These are phyloP conservation scores for Drosophila algonquin DNA, from an alignment of 2,888 invertebrate species.

Conservation along the genomic window DNA sequence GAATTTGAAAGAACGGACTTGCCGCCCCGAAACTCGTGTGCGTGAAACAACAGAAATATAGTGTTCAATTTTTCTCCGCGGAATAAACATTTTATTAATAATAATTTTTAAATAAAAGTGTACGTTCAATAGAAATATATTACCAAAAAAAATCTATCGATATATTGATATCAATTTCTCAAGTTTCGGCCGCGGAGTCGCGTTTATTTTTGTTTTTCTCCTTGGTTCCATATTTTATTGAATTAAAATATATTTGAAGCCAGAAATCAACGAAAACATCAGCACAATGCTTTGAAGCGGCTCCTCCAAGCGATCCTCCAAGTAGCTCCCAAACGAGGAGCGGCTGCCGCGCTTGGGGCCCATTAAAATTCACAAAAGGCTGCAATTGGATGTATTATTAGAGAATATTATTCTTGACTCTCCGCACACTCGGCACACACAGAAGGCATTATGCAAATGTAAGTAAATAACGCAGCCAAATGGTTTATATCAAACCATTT, in stretches of 20 bases:
- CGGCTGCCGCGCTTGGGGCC: conserved; percentile 21
- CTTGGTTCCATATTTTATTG: conserved; percentile 41
- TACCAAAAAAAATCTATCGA: no score
- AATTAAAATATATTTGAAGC: conserved; percentile 42
- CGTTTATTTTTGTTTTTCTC: conserved; percentile 55
- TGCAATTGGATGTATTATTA: conserved; percentile 44
- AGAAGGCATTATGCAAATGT: conserved; percentile 51
- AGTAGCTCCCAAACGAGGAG: conserved; percentile 47
- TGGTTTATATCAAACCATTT: not conserved
- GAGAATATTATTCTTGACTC: conserved; percentile 30
- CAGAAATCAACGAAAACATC: conserved; percentile 3
- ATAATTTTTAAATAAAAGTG: no score
- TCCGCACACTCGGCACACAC: conserved; percentile 9
- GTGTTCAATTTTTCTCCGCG: no score
- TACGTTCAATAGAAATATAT: no score
- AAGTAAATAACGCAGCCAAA: conserved; percentile 37
- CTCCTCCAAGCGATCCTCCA: not conserved
- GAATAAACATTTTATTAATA: no score
- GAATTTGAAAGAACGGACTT: not conserved
- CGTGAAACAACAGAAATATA: not conserved
- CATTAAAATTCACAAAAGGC: conserved; percentile 67
- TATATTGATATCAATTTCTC: not conserved
- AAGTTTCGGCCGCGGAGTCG: conserved; percentile 18
- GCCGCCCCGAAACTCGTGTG: not conserved
- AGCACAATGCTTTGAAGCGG: conserved; percentile 51